These are phyloP conservation scores for Drosophila pseudotakahashii DNA, from an alignment of 2,888 invertebrate genomes.

Conservation along the genomic window DNA sequence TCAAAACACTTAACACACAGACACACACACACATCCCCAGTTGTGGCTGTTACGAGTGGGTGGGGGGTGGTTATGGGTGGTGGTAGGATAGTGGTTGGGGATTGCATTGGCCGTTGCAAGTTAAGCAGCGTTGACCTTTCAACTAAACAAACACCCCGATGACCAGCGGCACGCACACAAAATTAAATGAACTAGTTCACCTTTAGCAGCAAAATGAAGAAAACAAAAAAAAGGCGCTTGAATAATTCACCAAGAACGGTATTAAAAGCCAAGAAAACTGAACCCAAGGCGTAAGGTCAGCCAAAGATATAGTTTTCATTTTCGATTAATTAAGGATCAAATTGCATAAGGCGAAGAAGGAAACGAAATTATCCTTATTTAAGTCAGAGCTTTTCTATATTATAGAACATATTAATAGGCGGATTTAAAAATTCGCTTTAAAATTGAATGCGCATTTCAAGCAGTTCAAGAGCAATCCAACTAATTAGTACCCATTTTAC, in stretches of 20 bases:
- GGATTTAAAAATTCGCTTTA: background rate
- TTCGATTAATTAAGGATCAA: background rate
- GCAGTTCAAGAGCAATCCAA: background rate
- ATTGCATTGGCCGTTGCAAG: background rate
- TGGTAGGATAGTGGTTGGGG: background rate
- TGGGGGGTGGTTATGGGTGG: background rate
- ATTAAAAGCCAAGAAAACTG: background rate
- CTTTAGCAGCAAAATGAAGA: background rate
- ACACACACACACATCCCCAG: conserved; percentile 7
- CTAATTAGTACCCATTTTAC: conserved; percentile 10
- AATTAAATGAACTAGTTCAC: conserved; percentile 6
- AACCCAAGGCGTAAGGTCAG: background rate
- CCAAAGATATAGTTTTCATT: no score
- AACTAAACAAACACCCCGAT: conserved; percentile 9
- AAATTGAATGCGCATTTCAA: background rate
- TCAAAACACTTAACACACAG: conserved; percentile 58
- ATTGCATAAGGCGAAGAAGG: background rate
- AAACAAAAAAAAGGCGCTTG: background rate
- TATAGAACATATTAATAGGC: no score
- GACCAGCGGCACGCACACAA: conserved; percentile 12
- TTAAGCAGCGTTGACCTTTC: conserved; percentile 24
- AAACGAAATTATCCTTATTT: background rate
- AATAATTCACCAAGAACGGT: background rate
- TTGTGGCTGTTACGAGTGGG: background rate
- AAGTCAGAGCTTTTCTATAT: background rate